phyloP scores from a whole-genome alignment of 2,888 invertebrate species.

The Cryptocephalus moraei region DNA sequence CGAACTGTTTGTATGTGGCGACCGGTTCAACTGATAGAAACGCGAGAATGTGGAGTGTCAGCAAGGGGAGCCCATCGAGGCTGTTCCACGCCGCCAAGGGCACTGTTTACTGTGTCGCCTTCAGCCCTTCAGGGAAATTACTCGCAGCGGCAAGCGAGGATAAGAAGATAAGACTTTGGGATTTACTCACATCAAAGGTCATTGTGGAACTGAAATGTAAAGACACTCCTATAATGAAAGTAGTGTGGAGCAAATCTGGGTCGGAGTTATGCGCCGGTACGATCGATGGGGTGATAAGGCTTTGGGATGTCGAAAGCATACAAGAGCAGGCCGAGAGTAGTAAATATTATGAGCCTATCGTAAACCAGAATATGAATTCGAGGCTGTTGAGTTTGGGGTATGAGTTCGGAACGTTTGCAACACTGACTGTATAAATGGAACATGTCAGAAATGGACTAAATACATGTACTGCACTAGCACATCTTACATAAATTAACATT shows the following conservation, averaged over 20 bases:
- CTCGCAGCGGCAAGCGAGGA: constrained; percentile 79
- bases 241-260: constrained; percentile 52
- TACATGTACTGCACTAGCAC: too few relatives aligned
- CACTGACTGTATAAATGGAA: constrained; percentile 5
- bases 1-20: constrained; percentile 81
- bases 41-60: constrained; percentile 77
- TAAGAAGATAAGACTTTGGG: constrained; percentile 62
- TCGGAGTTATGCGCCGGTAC: constrained; percentile 57
- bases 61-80: constrained; percentile 71
- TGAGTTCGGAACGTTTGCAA: constrained; percentile 27
- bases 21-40: constrained; percentile 87
- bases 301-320: constrained; percentile 45
- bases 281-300: constrained; percentile 52
- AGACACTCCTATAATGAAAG: constrained; percentile 49
- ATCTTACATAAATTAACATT: too few relatives aligned
- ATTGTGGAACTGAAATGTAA: constrained; percentile 56
- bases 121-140: constrained; percentile 76
- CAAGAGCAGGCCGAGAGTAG: constrained; percentile 12
- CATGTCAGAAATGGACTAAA: too few relatives aligned
- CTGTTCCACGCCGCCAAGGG: constrained; percentile 71
- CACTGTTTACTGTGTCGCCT: constrained; percentile 64
- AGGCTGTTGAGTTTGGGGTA: constrained; percentile 25
- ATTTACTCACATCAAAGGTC: constrained; percentile 53
- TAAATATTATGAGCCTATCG: constrained; percentile 15
- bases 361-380: constrained; percentile 15